phyloP scores from a whole-genome alignment of 2,888 invertebrate genomes.

The Bruchidius siliquastri region DNA sequence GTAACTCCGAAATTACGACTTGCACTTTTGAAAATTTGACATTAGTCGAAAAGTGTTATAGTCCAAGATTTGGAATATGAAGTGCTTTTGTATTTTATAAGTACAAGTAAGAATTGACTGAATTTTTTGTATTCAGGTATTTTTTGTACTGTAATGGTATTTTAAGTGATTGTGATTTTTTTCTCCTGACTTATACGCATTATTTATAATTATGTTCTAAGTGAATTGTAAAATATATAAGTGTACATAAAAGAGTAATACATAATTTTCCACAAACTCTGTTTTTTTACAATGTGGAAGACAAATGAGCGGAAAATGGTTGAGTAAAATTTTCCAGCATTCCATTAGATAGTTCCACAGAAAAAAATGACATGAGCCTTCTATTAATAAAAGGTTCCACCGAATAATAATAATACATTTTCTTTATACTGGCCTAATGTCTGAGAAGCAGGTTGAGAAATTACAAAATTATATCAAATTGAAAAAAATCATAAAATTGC shows the following conservation, averaged over 20 bases:
- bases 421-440: no score
- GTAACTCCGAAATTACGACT: neutral
- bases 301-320: no score
- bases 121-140: constrained; percentile 21
- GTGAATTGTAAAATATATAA: constrained; percentile 26
- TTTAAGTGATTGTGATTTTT: constrained; percentile 20
- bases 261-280: constrained; percentile 23
- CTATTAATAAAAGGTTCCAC: no score
- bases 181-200: constrained; percentile 12
- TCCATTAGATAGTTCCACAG: no score
- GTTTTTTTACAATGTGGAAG: no score
- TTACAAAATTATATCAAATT: no score
- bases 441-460: no score
- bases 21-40: neutral
- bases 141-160: constrained; percentile 11
- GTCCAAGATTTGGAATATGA: neutral
- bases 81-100: constrained; percentile 18
- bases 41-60: neutral
- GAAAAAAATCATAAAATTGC: no score
- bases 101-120: constrained; percentile 20
- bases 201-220: constrained; percentile 20
- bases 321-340: no score
- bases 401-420: no score
- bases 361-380: no score
- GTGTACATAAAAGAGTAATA: constrained; percentile 28